A percentile compares a stretch with the other conserved stretches of the same genome.
Conservation (phyloP, 2,888 invertebrate genomes). For the Agonum fuliginosum region DNA sequence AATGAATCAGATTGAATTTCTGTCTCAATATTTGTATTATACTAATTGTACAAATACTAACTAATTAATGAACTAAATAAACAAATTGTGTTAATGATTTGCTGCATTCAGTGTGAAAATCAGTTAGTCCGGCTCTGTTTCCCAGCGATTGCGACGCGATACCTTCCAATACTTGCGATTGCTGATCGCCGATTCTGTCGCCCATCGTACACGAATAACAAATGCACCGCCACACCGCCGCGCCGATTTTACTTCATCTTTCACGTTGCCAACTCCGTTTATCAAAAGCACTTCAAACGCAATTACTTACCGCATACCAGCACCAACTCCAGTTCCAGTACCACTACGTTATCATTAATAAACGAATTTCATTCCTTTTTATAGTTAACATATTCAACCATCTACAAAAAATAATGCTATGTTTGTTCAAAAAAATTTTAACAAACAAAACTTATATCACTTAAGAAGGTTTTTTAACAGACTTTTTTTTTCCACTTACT, state of each 20-base stretch:
- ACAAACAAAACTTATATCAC: no score
- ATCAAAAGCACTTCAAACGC: constrained; percentile 44
- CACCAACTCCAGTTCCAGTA: neutral
- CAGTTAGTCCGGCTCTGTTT: no score
- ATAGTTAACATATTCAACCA: constrained; percentile 3
- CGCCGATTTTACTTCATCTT: constrained; percentile 41
- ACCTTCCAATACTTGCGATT: constrained; percentile 31
- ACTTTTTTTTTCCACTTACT: no score
- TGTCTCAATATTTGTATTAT: no score
- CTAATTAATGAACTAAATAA: no score
- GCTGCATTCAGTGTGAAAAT: no score
- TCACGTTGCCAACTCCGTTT: constrained; percentile 43
- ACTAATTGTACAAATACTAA: no score
- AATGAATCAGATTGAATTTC: no score
- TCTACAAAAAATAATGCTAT: neutral
- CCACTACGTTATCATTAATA: neutral
- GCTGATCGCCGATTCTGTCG: constrained; percentile 2
- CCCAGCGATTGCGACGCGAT: neutral
- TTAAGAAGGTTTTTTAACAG: no score
- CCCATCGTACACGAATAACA: constrained; percentile 29
- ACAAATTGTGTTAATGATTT: no score
- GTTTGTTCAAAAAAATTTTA: no score
- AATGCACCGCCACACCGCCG: constrained; percentile 19
- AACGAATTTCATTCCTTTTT: constrained; percentile 31
- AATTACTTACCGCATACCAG: constrained; percentile 39